These are phyloP conservation scores for Threskiornis aethiopicus DNA, from an alignment of 2,797 vertebrate genomes.

Conservation along the genomic window DNA sequence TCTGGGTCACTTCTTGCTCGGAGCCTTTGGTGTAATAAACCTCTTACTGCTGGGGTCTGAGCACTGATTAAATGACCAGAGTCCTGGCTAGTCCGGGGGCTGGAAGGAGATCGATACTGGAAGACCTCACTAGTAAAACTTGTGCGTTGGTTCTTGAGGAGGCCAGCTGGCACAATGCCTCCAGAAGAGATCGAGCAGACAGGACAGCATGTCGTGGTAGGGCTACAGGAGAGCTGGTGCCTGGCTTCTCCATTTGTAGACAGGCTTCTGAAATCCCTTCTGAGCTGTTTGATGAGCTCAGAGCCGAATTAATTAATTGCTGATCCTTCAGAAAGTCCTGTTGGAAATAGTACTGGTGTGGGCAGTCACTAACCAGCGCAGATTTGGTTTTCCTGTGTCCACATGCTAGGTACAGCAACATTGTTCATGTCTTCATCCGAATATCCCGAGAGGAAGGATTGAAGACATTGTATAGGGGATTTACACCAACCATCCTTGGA, in stretches of 20 bases:
- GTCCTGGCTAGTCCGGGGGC: neutral
- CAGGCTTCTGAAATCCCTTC: neutral
- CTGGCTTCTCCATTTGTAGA: neutral
- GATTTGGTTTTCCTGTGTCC: neutral
- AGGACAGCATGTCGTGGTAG: neutral
- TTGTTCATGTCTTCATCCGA: slow-evolving; percentile 91
- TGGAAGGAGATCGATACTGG: neutral
- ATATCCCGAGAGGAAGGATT: slow-evolving; percentile 93
- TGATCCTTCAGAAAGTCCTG: neutral
- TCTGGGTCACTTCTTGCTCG: neutral
- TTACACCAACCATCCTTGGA: slow-evolving; percentile 91
- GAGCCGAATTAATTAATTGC: neutral
- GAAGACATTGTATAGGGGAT: slow-evolving; percentile 91
- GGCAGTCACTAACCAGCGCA: neutral
- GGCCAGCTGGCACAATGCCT: neutral
- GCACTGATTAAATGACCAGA: neutral
- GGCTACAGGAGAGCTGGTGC: neutral
- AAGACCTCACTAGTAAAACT: neutral
- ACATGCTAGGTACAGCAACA: slow-evolving; percentile 91
- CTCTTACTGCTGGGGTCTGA: neutral
- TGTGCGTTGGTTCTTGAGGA: neutral
- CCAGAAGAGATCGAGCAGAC: accelerated
- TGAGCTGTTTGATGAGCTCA: neutral
- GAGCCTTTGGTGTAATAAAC: neutral
- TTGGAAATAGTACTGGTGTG: neutral